Evolutionary conservation across 2,797 vertebrate genomes (phyloP), one percentile per base, ranked within the genome.

Genomic region (Graptemys geographica): DNA sequence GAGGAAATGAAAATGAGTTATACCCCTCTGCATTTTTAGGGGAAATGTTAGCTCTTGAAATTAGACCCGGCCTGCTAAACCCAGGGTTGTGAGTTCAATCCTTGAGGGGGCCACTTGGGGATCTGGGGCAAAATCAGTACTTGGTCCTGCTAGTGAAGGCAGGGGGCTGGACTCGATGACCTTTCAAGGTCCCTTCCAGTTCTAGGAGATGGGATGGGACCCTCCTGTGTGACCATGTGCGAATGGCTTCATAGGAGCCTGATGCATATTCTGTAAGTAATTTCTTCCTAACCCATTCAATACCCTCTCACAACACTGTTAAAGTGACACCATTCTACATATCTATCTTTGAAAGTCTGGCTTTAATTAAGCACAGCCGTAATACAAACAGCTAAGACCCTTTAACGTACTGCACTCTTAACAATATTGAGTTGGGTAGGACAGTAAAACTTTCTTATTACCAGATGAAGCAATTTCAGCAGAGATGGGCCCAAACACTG

Each of bases 31-130:
- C 55, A 92, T 94, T 92, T 92, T 81, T 59, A 81, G 41, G 76
- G 90, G 76, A 96, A 94, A 96, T 96, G 91, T 93, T 86, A 94
- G 51, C 81, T 87, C 92, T 83, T 92, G 94, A 96, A 97, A 96
- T 44, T 69, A 92, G 92, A 96, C 89, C 83, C 49, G n/a, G n/a
- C n/a, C n/a, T n/a, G n/a, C n/a, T n/a, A n/a, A n/a, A n/a, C n/a
- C n/a, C n/a, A n/a, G n/a, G n/a, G n/a, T n/a, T n/a, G n/a, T n/a
- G n/a, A n/a, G n/a, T n/a, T n/a, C n/a, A n/a, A n/a, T n/a, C n/a
- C n/a, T n/a, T n/a, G n/a, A n/a, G n/a, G n/a, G n/a, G n/a, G n/a
- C n/a, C n/a, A n/a, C n/a, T n/a, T n/a, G n/a, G n/a, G n/a, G n/a
- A n/a, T n/a, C n/a, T n/a, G n/a, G n/a, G n/a, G n/a, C n/a, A n/a